phyloP scores from a whole-genome alignment of 2,797 vertebrate species.

The Mycteria americana region DNA sequence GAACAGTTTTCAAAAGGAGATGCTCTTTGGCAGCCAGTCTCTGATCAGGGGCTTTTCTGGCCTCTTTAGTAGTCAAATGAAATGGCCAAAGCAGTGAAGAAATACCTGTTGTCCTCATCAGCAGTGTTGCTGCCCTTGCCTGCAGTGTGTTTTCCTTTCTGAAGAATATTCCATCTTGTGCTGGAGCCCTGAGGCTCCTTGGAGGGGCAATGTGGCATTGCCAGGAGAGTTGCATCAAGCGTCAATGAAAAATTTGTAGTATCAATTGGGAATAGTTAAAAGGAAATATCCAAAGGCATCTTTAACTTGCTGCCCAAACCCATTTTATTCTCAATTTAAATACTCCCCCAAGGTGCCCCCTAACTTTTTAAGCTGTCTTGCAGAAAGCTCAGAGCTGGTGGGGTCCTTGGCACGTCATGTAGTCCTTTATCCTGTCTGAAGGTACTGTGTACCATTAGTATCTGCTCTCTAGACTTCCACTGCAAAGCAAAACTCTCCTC shows the following conservation, averaged over 20 bases:
- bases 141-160: background rate
- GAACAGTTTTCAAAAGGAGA: conserved; percentile 4
- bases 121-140: background rate
- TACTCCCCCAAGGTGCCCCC: background rate
- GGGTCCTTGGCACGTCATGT: background rate
- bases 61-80: background rate
- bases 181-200: background rate
- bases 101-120: background rate
- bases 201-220: background rate
- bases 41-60: background rate
- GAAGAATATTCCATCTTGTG: background rate
- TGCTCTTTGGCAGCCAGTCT: conserved; percentile 8
- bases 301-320: background rate
- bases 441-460: background rate
- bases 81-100: background rate
- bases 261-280: background rate
- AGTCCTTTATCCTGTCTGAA: background rate
- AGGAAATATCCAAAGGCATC: background rate
- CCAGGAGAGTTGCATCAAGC: background rate
- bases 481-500: background rate
- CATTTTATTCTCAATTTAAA: background rate
- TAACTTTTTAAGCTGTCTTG: background rate
- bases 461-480: background rate
- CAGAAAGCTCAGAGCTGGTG: background rate
- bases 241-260: background rate